These are phyloP conservation scores for Platichthys flesus DNA, from an alignment of 2,113 vertebrate genomes.

Conservation along the genomic window DNA sequence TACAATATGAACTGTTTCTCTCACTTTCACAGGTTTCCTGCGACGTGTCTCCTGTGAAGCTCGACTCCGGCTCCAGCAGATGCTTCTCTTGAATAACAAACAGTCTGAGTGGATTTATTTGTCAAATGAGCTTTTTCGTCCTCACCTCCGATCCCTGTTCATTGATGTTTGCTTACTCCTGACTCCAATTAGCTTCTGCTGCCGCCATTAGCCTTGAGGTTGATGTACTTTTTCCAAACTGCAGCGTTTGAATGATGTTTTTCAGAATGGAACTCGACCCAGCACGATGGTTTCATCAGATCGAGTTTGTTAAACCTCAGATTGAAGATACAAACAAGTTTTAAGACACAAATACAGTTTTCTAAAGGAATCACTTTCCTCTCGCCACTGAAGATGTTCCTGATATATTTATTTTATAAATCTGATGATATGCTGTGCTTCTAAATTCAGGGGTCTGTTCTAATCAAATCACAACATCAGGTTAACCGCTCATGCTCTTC, in stretches of 20 bases:
- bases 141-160: not conserved
- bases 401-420: not conserved
- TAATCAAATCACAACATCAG: not conserved
- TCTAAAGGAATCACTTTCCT: no score
- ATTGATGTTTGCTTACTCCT: no score
- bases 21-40: no score
- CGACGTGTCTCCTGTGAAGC: no score
- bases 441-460: slow-evolving; percentile 1
- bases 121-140: not conserved
- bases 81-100: not conserved
- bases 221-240: not conserved
- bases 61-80: no score
- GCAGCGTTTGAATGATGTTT: no score
- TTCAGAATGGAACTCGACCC: no score
- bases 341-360: no score
- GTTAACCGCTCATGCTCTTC: not conserved
- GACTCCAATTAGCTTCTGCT: not conserved
- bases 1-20: no score
- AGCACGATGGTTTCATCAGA: no score
- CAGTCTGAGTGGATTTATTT: not conserved
- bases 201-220: not conserved
- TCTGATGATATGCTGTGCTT: not conserved
- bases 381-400: not conserved
- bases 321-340: no score
- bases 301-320: no score